Conservation (phyloP, 2,113 vertebrate genomes). For the Neogobius melanostomus region DNA sequence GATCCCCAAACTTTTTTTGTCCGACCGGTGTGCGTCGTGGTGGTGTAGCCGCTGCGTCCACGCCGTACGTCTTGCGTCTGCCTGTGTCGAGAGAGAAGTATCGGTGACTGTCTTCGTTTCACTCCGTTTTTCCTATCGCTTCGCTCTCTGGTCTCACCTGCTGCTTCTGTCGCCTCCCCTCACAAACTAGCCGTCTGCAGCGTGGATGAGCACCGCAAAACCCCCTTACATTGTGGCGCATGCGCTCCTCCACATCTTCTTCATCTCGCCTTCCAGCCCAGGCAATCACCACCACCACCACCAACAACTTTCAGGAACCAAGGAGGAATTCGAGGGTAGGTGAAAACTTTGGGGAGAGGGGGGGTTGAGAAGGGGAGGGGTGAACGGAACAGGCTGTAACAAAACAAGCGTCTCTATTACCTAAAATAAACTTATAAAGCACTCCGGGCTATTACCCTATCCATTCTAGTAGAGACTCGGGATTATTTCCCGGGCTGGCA, state of each 20-base stretch:
- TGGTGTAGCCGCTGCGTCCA: conserved; percentile 39
- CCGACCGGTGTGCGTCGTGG: conserved; percentile 51
- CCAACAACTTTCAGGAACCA: conserved; percentile 39
- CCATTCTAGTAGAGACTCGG: conserved; percentile 78
- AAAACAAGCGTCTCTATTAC: conserved; percentile 87
- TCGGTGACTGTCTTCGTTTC: conserved; percentile 38
- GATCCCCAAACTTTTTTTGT: conserved; percentile 53
- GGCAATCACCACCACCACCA: conserved; percentile 1
- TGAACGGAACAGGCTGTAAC: conserved; percentile 77
- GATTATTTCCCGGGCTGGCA: conserved; percentile 62
- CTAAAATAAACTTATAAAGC: conserved; percentile 91
- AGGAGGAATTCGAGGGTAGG: conserved; percentile 64
- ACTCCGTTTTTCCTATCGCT: conserved; percentile 18
- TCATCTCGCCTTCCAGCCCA: conserved; percentile 72
- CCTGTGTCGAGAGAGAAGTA: conserved; percentile 46
- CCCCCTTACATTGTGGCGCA: conserved; percentile 73
- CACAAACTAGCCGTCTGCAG: conserved; percentile 50
- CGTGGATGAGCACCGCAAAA: conserved; percentile 65
- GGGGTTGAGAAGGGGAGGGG: conserved; percentile 23
- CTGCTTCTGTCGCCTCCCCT: conserved; percentile 59
- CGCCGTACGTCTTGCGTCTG: conserved; percentile 39
- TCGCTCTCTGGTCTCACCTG: conserved; percentile 71
- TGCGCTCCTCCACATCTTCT: conserved; percentile 77
- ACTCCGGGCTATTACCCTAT: conserved; percentile 83
- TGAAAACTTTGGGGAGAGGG: conserved; percentile 71